A percentile compares a stretch with the other conserved stretches of the same genome.
phyloP scores from a whole-genome alignment of 2,888 invertebrate genomes.

The Limnephilus auricula region DNA sequence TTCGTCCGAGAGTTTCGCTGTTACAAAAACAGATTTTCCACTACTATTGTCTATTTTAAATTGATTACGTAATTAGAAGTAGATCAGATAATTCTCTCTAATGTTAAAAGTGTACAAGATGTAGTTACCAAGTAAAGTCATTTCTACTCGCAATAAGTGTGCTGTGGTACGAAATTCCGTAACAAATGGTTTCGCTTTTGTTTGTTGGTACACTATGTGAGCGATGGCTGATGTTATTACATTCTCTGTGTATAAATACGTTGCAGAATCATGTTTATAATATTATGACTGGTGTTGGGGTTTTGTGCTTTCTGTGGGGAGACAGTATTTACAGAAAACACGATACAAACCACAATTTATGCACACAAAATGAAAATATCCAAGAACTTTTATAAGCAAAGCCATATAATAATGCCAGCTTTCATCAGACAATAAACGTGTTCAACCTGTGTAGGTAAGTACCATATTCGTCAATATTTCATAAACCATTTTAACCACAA shows the following conservation, averaged over 20 bases:
- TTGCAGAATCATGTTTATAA: not conserved
- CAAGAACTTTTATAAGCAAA: not conserved
- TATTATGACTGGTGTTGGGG: not conserved
- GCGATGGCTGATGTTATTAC: slow-evolving; percentile 14
- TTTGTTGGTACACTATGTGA: not conserved
- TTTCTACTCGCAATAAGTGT: not conserved
- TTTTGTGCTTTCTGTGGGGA: not conserved
- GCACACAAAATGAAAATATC: not conserved
- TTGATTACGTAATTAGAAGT: too few relatives aligned
- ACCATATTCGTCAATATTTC: not conserved
- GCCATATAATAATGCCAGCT: not conserved
- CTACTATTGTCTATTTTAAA: too few relatives aligned
- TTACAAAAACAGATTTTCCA: too few relatives aligned
- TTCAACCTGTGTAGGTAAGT: not conserved
- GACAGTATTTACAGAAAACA: not conserved
- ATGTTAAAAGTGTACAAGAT: not conserved
- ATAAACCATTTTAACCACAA: not conserved
- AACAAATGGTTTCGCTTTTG: not conserved
- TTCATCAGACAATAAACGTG: not conserved
- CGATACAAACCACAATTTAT: not conserved
- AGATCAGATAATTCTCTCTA: not conserved
- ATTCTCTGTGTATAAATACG: not conserved
- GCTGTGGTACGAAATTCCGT: not conserved
- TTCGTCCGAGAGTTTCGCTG: too few relatives aligned
- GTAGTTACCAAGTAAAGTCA: not conserved